phyloP scores from a whole-genome alignment of 2,113 vertebrate species.

The Grammomys dolichurus region DNA sequence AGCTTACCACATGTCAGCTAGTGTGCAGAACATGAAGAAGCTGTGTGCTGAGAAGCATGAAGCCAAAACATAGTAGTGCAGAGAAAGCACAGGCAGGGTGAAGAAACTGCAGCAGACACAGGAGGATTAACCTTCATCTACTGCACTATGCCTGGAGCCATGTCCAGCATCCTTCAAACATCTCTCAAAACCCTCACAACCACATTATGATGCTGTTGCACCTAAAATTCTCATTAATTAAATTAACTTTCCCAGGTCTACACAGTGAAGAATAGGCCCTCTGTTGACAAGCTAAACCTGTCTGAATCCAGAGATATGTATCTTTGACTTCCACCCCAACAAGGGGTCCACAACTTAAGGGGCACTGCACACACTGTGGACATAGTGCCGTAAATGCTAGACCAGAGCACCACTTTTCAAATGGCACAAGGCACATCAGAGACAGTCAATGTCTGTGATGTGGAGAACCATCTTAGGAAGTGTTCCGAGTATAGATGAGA shows the following conservation, averaged over 20 bases:
- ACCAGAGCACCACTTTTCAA: neutral
- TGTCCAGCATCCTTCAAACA: no score
- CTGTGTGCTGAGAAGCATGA: neutral
- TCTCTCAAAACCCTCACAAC: neutral
- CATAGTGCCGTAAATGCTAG: neutral
- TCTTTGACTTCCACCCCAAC: neutral
- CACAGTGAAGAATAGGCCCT: neutral
- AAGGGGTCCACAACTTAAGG: neutral
- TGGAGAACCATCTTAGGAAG: fast-evolving
- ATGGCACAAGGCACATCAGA: neutral
- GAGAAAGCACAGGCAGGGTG: fast-evolving
- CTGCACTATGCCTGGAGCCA: neutral
- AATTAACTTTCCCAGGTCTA: neutral
- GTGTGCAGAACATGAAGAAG: neutral
- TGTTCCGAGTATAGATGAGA: neutral
- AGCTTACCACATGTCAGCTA: fast-evolving
- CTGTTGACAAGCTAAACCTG: neutral
- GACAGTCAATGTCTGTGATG: neutral
- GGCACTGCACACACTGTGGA: neutral
- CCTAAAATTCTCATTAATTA: neutral
- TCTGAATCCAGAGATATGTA: neutral
- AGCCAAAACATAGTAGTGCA: neutral
- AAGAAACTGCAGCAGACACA: fast-evolving
- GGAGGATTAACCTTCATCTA: neutral
- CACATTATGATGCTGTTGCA: neutral